Percentiles rank a stretch among this genome's conserved stretches.
Conservation (phyloP, 2,113 vertebrate species). For the Aramus guarauna region DNA sequence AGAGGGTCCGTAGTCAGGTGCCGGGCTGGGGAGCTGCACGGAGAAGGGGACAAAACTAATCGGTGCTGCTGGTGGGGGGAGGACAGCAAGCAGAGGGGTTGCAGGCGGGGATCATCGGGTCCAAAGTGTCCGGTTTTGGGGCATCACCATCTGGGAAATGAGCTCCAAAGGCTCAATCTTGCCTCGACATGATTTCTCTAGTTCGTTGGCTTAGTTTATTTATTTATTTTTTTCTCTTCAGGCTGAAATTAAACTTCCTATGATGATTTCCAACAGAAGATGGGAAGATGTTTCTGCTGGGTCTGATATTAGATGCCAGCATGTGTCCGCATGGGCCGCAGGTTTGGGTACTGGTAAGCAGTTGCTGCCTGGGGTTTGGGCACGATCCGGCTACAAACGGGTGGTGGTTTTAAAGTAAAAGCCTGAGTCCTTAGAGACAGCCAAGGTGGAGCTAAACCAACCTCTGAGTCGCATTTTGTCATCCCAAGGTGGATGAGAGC, state of each 20-base stretch:
- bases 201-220: neutral
- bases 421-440: neutral
- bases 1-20: neutral
- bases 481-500: neutral
- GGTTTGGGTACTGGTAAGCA: neutral
- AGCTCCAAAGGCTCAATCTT: neutral
- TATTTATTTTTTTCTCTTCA: neutral
- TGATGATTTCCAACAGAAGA: neutral
- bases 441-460: neutral
- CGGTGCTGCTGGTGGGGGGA: no score
- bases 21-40: neutral
- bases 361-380: neutral
- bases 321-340: fast-evolving
- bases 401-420: neutral
- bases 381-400: fast-evolving
- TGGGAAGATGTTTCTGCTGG: neutral
- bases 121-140: neutral
- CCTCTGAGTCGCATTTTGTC: no score
- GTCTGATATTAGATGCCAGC: fast-evolving
- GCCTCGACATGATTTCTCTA: neutral
- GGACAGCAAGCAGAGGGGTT: neutral
- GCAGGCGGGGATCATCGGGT: fast-evolving
- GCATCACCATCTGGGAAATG: neutral
- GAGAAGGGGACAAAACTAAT: neutral
- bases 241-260: neutral